Base-by-base conservation (phyloP, 2,888 invertebrate species). In the Nephrocerus scutellatus region DNA sequence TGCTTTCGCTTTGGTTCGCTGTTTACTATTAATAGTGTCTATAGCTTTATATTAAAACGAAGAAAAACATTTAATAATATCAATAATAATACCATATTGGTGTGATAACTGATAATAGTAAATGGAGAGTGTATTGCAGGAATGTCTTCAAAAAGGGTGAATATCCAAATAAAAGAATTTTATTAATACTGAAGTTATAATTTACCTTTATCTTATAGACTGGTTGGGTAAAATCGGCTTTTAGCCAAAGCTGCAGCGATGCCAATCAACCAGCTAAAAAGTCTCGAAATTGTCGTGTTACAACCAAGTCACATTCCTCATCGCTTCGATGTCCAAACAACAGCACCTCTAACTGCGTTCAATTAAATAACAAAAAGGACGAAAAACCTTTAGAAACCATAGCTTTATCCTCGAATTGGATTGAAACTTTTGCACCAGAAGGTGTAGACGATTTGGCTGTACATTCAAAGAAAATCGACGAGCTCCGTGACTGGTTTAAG, bases 391-490 rank as follows among this genome's bases (percentile, higher is more conserved):
- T 18, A 22, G 22, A 7, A 8, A 22, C 8, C 10, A 7, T 34
- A 2, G 24, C 36, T 29, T 26, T 36, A 24, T 41, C 46, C 2
- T 21, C 36, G 9, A 75, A 77, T 63, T 80, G 80, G 74, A 71
- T 78, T 53, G 74, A 76, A 46, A 68, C 66, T 46, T 76, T 82
- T 62, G 71, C 73, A 28, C 84, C 84, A 1, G 63, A 59, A 20
- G 63, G 54, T 18, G 62, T 73, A 3, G 72, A 74, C 26, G 84
- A 86, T 31, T 68, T 87, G 35, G 84, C 84, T 26, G 77, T 87
- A 5, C 79, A 87, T 58, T 68, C 72, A 41, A 87, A 84, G 62
- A 87, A 87, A 65, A 63, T 85, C 4, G 73, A 74, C 52, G 86
- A 86, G 66, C 70, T 87, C 23, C 76, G 80, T 51, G 70, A 72